Base-by-base conservation (phyloP, 2,113 vertebrate species). In the Crotalus helleri region DNA sequence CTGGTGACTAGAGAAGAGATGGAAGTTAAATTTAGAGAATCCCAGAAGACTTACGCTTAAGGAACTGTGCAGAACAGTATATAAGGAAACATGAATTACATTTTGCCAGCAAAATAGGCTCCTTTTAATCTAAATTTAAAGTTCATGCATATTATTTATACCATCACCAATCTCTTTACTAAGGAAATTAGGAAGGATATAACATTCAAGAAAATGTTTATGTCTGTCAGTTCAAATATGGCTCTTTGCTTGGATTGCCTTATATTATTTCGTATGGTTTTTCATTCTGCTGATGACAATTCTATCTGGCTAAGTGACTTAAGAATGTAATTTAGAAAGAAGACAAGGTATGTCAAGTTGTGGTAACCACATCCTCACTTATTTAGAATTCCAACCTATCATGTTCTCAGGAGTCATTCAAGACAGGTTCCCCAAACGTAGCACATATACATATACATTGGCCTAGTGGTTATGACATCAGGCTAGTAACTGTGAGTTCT, bases 1-100 rank as follows among this genome's bases (percentile, higher is more conserved):
- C 44, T 59, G 53, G 69, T 92, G 92, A 94, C 89, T 33, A 92
- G 87, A 19, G 93, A 49, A 53, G 51, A 0, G 64, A 57, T 92
- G 89, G 0, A 0, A 94, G 92, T 33, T 93, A 92, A 92, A 94
- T 95, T 94, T 90, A 93, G 94, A 88, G 58, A 92, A 53, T 53
- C 92, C 88, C 91, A 49, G 29, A 91, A 93, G 92, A 87, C 74
- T 95, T 94, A 90, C 95, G 69, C 74, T 91, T 54, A 55, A 93
- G 61, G 15, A 85, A 95, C 51, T 39, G 0, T 92, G 93, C 49
- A 33, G 90, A 89, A 93, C 85, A 92, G 44, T 19, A 90, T 17
- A 11, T 49, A 96, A 29, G 46, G 54, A 93, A 57, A 58, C 13
- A n/a, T 21, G 15, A 89, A 24, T 51, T 10, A 53, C 55, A 19